Evolutionary conservation across 2,113 vertebrate species (phyloP).

Genomic region (Anarhynchus alexandrinus): DNA sequence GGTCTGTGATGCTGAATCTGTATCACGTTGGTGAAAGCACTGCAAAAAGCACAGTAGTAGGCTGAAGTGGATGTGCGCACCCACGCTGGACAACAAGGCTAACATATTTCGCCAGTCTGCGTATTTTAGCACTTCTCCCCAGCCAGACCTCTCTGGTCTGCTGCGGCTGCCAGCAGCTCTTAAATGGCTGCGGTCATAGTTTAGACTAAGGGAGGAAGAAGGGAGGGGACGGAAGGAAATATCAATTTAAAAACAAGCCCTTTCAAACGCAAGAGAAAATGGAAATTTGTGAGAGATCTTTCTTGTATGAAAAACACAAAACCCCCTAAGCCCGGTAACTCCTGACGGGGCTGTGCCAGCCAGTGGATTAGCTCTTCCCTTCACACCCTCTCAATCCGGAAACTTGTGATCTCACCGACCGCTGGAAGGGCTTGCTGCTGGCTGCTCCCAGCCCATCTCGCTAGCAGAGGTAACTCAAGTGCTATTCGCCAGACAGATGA

Average conservation of each 20-base stretch:
- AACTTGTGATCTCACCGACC: slow-evolving; percentile 1
- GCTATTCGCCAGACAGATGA: neutral
- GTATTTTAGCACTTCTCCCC: neutral
- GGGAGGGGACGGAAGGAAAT: slow-evolving; percentile 18
- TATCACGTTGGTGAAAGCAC: fast-evolving
- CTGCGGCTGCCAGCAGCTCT: neutral
- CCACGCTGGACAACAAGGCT: neutral
- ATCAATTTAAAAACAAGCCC: slow-evolving; percentile 26
- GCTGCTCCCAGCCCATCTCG: neutral
- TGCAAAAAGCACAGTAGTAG: neutral
- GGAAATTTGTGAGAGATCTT: neutral
- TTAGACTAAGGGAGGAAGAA: neutral
- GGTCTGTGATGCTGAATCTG: neutral
- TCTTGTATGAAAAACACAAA: neutral
- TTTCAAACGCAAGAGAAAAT: slow-evolving; percentile 6
- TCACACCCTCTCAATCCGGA: slow-evolving; percentile 40
- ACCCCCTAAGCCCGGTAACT: neutral
- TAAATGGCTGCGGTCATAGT: neutral
- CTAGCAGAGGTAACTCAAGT: neutral
- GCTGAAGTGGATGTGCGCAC: neutral
- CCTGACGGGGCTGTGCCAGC: neutral
- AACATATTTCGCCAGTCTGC: neutral
- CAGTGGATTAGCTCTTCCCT: slow-evolving; percentile 43
- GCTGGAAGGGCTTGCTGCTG: neutral
- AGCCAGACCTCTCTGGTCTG: neutral